These are phyloP conservation scores for Perdix hodgsoniae DNA, from an alignment of 2,797 vertebrate genomes.

Conservation along the genomic window DNA sequence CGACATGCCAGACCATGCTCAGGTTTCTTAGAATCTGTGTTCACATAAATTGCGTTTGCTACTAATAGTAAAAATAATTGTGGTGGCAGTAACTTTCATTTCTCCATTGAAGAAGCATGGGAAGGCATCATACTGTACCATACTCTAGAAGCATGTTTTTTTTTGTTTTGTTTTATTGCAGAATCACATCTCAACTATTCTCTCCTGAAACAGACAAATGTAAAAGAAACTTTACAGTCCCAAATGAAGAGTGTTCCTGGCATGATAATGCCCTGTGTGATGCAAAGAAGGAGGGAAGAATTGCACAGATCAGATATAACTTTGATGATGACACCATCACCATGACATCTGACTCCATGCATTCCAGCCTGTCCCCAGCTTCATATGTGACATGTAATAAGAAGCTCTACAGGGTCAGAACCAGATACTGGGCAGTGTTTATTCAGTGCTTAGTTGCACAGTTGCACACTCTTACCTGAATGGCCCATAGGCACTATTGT, in stretches of 20 bases:
- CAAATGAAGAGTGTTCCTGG: not conserved
- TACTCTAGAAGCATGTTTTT: not conserved
- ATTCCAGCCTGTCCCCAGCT: not conserved
- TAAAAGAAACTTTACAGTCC: not conserved
- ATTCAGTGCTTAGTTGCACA: not conserved
- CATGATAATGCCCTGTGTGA: not conserved
- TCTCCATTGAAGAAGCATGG: not conserved
- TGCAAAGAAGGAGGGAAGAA: not conserved
- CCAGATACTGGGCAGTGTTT: not conserved
- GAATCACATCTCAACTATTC: fast-evolving
- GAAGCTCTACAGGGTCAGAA: not conserved
- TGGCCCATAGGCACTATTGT: not conserved
- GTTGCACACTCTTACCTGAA: not conserved
- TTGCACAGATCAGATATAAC: not conserved
- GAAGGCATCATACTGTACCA: not conserved
- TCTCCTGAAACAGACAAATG: not conserved
- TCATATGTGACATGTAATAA: not conserved
- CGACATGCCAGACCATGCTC: fast-evolving
- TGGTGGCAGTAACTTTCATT: not conserved
- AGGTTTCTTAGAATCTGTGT: not conserved
- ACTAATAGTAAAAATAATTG: not conserved
- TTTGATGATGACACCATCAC: not conserved
- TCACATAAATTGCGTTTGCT: not conserved
- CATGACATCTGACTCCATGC: fast-evolving
- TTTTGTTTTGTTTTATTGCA: not conserved